phyloP scores from a whole-genome alignment of 2,888 invertebrate species.

The Iselma pallidipennis region DNA sequence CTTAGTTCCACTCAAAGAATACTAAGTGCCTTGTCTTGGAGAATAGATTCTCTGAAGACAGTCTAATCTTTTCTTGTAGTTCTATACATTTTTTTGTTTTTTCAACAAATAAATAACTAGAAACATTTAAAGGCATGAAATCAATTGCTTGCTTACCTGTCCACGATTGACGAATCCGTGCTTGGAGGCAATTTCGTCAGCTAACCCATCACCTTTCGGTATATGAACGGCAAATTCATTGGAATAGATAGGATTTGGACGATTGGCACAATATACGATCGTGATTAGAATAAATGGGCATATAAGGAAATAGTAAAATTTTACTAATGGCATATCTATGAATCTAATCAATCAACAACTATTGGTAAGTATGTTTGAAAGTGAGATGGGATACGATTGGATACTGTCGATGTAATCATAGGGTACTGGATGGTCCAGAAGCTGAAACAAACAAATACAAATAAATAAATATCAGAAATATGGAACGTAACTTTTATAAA shows the following conservation, averaged over 20 bases:
- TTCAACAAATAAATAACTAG: too few species aligned
- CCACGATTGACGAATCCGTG: constrained; percentile 87
- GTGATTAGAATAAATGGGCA: constrained; percentile 31
- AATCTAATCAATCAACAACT: background rate
- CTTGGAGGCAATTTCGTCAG: constrained; percentile 75
- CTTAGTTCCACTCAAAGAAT: too few species aligned
- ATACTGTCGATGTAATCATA: constrained; percentile 16
- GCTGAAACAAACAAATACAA: constrained; percentile 23
- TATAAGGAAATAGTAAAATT: constrained; percentile 36
- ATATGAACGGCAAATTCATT: constrained; percentile 88
- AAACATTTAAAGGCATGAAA: too few species aligned
- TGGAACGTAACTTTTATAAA: too few species aligned
- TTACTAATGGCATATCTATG: constrained; percentile 35
- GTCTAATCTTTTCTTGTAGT: too few species aligned
- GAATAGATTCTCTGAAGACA: too few species aligned
- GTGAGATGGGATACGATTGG: background rate
- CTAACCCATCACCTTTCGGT: constrained; percentile 71
- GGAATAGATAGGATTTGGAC: constrained; percentile 63
- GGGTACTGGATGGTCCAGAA: constrained; percentile 9
- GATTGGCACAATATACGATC: constrained; percentile 16
- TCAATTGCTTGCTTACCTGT: too few species aligned
- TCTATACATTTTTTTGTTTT: too few species aligned
- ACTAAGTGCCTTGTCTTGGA: too few species aligned
- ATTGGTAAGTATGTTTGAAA: constrained; percentile 9
- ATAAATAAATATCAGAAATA: too few species aligned